Evolutionary conservation across 2,797 vertebrate genomes (phyloP), one percentile per base, ranked within the genome.

Genomic region (Varecia variegata): DNA sequence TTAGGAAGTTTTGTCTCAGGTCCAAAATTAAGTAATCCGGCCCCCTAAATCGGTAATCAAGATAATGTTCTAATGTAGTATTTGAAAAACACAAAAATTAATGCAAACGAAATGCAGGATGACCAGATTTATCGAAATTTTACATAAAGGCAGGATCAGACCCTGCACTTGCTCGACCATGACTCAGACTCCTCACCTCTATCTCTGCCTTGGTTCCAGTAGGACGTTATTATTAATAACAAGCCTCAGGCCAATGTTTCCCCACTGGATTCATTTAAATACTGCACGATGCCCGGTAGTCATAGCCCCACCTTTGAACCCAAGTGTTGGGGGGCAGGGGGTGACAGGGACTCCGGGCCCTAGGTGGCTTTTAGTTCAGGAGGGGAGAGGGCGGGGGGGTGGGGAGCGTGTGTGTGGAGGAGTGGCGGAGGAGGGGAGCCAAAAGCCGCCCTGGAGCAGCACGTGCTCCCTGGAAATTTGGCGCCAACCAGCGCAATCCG

Each of bases 401-500:
- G 52, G 52, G 20, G 20, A 54, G 43, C 43, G 43, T 43, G 43
- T 43, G 43, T 43, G 43, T 43, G 15, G 30, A 70, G 23, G 45
- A 43, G 9, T 20, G 43, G 18, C 0, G 12, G 23, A 14, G 12
- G 27, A 38, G 17, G 47, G 30, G 7, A 30, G 4, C 12, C 52
- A 38, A 82, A 38, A 2, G 4, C n/a, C 20, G 12, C 32, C 25
- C 25, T 38, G 56, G 68, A 35, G 20, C 18, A 18, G 13, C 32
- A 45, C 0, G 1, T 20, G 18, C 17, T 23, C 30, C 21, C 52
- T 45, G 65, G 5, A 73, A 79, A 54, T 20, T 50, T 11, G 25
- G 20, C 13, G 14, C 32, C 23, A 56, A 3, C n/a, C 2, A 2
- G 0, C 3, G 12, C 2, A 6, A n/a, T 52, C 17, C 3, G 4